A percentile compares a stretch with the other conserved stretches of the same genome.
Evolutionary conservation across 2,888 invertebrate genomes (phyloP).

Genomic region (Tenthredo livida): DNA sequence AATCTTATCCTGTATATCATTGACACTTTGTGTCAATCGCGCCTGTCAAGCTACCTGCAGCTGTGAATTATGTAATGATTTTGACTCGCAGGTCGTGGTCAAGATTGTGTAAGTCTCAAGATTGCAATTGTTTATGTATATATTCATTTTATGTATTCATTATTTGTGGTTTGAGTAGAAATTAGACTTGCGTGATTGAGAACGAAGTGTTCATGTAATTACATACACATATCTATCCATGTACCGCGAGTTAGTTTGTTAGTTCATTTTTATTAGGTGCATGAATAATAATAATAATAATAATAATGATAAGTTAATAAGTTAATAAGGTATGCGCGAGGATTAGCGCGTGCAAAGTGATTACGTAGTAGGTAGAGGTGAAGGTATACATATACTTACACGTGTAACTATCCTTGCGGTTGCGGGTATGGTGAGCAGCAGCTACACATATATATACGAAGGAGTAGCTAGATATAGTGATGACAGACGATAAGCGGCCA

Average conservation of each 20-base stretch:
- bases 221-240: too few relatives aligned
- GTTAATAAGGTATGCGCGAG: background rate
- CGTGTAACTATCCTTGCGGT: background rate
- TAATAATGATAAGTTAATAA: background rate
- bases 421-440: background rate
- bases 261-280: background rate
- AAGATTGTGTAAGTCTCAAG: background rate
- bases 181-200: background rate
- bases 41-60: background rate
- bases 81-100: background rate
- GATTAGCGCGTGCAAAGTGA: background rate
- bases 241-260: background rate
- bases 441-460: background rate
- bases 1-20: background rate
- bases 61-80: background rate
- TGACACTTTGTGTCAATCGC: background rate
- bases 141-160: background rate
- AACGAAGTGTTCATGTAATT: too few relatives aligned
- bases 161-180: background rate
- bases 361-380: background rate
- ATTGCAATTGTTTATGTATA: background rate
- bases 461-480: background rate
- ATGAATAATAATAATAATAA: background rate
- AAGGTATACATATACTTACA: background rate
- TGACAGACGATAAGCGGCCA: slow-evolving; percentile 29